These are phyloP conservation scores for Sarcophilus harrisii DNA, from an alignment of 2,797 vertebrate genomes.

Conservation along the genomic window DNA sequence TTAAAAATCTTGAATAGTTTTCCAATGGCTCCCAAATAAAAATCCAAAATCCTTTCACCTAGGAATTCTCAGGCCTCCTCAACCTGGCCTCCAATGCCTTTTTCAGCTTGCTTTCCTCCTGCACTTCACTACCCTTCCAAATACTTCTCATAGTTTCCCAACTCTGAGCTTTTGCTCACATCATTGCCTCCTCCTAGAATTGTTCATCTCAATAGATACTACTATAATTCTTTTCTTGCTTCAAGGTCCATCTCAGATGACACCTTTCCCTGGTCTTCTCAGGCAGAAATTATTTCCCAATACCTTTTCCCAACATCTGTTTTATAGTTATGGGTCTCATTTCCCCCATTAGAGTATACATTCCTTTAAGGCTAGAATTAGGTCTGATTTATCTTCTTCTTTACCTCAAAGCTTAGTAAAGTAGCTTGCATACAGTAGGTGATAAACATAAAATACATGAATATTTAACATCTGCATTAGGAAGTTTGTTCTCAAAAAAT, in stretches of 20 bases:
- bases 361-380: neutral
- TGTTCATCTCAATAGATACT: neutral
- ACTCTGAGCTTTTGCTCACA: neutral
- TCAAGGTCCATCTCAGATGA: neutral
- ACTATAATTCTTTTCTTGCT: neutral
- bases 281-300: neutral
- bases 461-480: neutral
- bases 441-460: neutral
- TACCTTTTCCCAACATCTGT: neutral
- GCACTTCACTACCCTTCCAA: neutral
- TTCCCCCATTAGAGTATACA: neutral
- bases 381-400: neutral
- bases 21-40: neutral
- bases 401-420: neutral
- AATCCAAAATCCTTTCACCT: neutral
- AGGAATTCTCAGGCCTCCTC: neutral
- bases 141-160: neutral
- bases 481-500: neutral
- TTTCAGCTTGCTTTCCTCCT: neutral
- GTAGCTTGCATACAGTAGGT: neutral
- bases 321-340: neutral
- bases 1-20: neutral
- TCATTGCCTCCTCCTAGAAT: neutral
- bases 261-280: neutral
- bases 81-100: neutral